phyloP scores from a whole-genome alignment of 2,888 invertebrate species.

The Platerodrilus igneus region DNA sequence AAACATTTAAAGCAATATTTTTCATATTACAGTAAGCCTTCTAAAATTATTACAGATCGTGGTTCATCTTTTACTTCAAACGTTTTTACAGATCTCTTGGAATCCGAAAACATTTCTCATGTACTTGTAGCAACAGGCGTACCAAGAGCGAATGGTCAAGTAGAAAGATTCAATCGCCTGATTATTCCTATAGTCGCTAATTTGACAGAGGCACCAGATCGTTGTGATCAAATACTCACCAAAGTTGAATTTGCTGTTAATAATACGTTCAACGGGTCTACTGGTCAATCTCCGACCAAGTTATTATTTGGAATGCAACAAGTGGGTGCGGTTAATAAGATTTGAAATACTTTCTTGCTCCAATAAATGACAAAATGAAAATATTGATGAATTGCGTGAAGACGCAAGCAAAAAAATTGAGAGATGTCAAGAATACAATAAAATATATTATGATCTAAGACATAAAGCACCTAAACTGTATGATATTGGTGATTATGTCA shows the following conservation, averaged over 20 bases:
- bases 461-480: not conserved
- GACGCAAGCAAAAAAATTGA: not conserved
- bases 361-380: not conserved
- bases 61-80: not conserved
- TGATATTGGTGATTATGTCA: not conserved
- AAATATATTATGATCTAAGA: not conserved
- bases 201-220: not conserved
- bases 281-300: not conserved
- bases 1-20: no score
- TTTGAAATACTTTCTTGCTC: not conserved
- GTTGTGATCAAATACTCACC: not conserved
- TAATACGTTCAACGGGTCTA: not conserved
- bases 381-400: not conserved
- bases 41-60: not conserved
- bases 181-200: not conserved
- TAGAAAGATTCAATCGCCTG: not conserved
- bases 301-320: not conserved
- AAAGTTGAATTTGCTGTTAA: not conserved
- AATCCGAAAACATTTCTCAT: not conserved
- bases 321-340: not conserved
- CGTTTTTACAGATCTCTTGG: not conserved
- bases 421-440: not conserved
- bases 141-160: conserved; percentile 1
- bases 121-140: not conserved
- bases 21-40: not conserved